A percentile compares a stretch with the other conserved stretches of the same genome.
phyloP scores from a whole-genome alignment of 2,797 vertebrate species.

The Buphagus erythrorhynchus region DNA sequence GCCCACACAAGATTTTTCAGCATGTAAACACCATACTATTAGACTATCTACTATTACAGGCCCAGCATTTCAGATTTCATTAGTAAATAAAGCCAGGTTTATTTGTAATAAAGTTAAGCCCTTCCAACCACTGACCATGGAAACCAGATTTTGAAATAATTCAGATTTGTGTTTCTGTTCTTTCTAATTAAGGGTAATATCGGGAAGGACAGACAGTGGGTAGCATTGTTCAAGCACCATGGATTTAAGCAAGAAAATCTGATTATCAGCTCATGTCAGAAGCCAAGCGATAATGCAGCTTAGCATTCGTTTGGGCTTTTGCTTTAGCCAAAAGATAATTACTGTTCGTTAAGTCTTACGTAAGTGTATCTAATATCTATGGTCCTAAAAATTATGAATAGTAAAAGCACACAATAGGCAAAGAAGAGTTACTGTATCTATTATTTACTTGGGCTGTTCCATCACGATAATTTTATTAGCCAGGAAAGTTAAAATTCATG shows the following conservation, averaged over 20 bases:
- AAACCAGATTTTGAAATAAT: constrained; percentile 99
- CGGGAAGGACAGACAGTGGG: constrained; percentile 91
- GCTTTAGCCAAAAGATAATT: constrained; percentile 93
- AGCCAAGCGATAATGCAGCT: constrained; percentile 97
- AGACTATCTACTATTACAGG: constrained; percentile 64
- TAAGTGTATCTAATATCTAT: constrained; percentile 85
- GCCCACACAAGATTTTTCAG: constrained; percentile 67
- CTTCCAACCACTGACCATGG: constrained; percentile 86
- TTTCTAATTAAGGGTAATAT: constrained; percentile 98
- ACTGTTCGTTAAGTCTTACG: constrained; percentile 85
- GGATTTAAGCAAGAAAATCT: constrained; percentile 98
- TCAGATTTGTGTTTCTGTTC: constrained; percentile 99
- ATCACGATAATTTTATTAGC: constrained; percentile 81
- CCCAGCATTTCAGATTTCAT: constrained; percentile 82
- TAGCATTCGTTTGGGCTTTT: constrained; percentile 94
- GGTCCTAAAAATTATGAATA: constrained; percentile 84
- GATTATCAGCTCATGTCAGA: constrained; percentile 99
- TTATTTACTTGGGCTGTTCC: constrained; percentile 78
- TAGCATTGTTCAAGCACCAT: constrained; percentile 91
- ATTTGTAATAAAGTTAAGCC: constrained; percentile 99
- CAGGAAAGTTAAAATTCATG: constrained; percentile 76
- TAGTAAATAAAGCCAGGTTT: constrained; percentile 94
- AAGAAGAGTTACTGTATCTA: constrained; percentile 83
- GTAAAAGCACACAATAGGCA: constrained; percentile 80
- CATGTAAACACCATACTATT: constrained; percentile 69